Percentiles rank a stretch among this genome's conserved stretches.
Evolutionary conservation across 2,113 vertebrate genomes (phyloP).

Genomic region (Craseonycteris thonglongyai): DNA sequence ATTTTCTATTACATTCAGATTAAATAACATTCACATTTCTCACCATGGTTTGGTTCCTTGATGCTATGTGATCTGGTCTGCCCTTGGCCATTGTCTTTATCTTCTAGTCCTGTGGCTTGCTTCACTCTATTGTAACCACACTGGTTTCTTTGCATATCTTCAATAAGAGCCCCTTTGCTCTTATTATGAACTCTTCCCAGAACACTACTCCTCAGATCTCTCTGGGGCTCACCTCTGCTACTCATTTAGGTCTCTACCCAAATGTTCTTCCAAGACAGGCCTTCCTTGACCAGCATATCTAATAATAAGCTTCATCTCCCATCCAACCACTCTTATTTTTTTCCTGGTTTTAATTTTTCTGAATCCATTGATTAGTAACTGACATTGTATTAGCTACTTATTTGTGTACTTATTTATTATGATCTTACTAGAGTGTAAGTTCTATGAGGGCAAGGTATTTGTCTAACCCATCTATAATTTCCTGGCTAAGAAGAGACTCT

Average conservation of each 20-base stretch:
- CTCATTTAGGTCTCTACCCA: background rate
- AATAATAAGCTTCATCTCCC: background rate
- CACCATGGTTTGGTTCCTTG: background rate
- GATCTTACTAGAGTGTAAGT: background rate
- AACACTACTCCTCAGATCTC: background rate
- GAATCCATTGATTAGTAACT: background rate
- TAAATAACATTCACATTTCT: background rate
- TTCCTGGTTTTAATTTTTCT: background rate
- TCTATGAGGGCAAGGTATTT: background rate
- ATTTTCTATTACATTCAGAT: background rate
- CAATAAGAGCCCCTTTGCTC: background rate
- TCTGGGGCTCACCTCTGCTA: background rate
- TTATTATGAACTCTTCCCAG: background rate
- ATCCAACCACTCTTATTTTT: background rate
- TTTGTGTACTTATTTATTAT: background rate
- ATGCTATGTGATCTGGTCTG: background rate
- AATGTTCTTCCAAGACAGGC: background rate
- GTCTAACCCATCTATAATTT: background rate
- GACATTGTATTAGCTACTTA: background rate
- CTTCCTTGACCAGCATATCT: background rate
- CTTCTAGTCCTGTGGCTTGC: background rate
- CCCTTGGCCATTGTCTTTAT: background rate
- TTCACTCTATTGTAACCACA: background rate
- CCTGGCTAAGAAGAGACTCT: background rate
- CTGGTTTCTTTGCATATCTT: background rate